These are phyloP conservation scores for Rachycentron canadum DNA, from an alignment of 2,797 vertebrate genomes.

Conservation along the genomic window DNA sequence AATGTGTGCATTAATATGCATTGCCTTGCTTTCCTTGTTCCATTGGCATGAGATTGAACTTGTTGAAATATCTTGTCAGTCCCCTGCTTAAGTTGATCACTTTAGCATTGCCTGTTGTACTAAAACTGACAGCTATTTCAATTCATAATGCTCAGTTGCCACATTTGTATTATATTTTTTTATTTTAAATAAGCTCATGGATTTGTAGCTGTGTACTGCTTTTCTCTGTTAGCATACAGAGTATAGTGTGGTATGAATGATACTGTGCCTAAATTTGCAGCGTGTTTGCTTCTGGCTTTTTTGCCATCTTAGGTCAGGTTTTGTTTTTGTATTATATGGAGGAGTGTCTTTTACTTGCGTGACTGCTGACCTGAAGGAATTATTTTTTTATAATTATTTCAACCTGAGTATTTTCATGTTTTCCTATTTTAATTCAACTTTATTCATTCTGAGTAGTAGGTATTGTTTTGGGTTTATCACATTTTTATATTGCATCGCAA, in stretches of 20 bases:
- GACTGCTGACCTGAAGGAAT: conserved; percentile 49
- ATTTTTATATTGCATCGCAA: conserved; percentile 38
- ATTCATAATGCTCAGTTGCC: conserved; percentile 30
- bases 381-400: conserved; percentile 40
- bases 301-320: conserved; percentile 19
- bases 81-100: conserved; percentile 21
- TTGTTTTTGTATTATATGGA: conserved; percentile 29
- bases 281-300: conserved; percentile 44
- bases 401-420: conserved; percentile 36
- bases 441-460: conserved; percentile 37
- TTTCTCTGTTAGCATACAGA: conserved; percentile 62
- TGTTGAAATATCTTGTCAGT: conserved; percentile 55
- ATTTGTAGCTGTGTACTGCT: conserved; percentile 56
- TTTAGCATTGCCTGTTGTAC: conserved; percentile 24
- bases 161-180: conserved; percentile 28
- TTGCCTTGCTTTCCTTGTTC: conserved; percentile 39
- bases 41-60: conserved; percentile 46
- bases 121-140: conserved; percentile 56
- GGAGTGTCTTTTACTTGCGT: conserved; percentile 40
- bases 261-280: conserved; percentile 66
- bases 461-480: conserved; percentile 37
- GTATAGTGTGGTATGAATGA: conserved; percentile 64
- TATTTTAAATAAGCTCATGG: conserved; percentile 43
- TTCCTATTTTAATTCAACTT: conserved; percentile 43
- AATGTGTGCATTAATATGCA: conserved; percentile 21